These are phyloP conservation scores for Mamestra configurata DNA, from an alignment of 1,140 invertebrate species.

Conservation along the genomic window DNA sequence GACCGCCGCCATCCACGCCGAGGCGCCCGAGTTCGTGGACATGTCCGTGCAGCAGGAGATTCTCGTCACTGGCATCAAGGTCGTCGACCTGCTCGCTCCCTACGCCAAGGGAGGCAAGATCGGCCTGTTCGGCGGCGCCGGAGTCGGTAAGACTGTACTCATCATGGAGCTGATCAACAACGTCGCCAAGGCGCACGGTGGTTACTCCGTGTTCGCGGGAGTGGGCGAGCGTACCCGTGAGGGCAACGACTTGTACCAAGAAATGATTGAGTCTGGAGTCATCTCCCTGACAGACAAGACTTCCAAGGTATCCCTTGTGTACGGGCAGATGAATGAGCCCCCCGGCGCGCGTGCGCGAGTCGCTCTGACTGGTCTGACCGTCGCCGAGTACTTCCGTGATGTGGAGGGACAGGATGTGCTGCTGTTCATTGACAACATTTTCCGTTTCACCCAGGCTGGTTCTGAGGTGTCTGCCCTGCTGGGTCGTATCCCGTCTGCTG, in stretches of 20 bases:
- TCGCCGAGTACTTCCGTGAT: constrained; percentile 99
- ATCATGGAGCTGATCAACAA: constrained; percentile 96
- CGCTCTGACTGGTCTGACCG: constrained; percentile 97
- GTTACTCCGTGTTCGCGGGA: constrained; percentile 94
- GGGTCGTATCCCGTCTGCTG: constrained; percentile 99
- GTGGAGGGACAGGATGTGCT: constrained; percentile 99
- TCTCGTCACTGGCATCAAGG: constrained; percentile 99
- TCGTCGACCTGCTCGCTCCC: constrained; percentile 98
- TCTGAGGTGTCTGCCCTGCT: constrained; percentile 98
- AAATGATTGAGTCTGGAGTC: constrained; percentile 99
- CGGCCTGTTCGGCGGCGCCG: constrained; percentile 99
- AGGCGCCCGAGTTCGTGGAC: constrained; percentile 98
- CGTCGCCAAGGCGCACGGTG: constrained; percentile 99
- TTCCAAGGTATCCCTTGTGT: constrained; percentile 96
- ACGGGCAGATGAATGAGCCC: constrained; percentile 99
- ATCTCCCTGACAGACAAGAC: constrained; percentile 97
- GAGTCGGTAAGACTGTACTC: constrained; percentile 99
- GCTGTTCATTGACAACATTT: constrained; percentile 99
- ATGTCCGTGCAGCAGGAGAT: constrained; percentile 99
- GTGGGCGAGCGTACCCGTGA: constrained; percentile 48
- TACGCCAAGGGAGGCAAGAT: constrained; percentile 99
- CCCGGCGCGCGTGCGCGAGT: constrained; percentile 99
- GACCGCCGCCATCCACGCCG: constrained; percentile 97
- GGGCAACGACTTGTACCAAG: constrained; percentile 93
- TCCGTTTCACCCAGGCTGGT: constrained; percentile 99